A percentile compares a stretch with the other conserved stretches of the same genome.
Evolutionary conservation across 2,113 vertebrate genomes (phyloP).

Genomic region (Varanus komodoensis): DNA sequence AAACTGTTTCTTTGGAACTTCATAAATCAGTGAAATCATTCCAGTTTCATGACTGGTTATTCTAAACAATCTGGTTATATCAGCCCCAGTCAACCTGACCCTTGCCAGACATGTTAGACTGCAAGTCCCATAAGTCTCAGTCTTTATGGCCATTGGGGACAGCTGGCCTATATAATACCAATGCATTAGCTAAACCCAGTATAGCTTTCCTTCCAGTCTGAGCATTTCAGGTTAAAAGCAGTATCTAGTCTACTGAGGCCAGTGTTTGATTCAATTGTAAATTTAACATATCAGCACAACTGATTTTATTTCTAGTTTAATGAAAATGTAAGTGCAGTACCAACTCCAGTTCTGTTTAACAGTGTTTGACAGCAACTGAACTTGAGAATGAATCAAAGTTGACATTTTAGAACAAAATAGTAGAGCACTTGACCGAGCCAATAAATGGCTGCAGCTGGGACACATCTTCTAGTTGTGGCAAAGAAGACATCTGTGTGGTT

Average conservation of each 20-base stretch:
- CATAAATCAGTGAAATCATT: background rate
- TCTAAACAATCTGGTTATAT: background rate
- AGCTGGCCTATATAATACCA: background rate
- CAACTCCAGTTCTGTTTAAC: conserved; percentile 67
- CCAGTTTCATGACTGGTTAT: background rate
- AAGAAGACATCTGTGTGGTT: conserved; percentile 46
- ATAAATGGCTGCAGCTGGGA: conserved; percentile 73
- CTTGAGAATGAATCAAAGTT: conserved; percentile 65
- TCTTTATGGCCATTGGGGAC: too few relatives aligned
- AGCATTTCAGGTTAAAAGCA: conserved; percentile 14
- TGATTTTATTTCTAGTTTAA: conserved; percentile 62
- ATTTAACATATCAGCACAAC: conserved; percentile 49
- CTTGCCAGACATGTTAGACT: too few relatives aligned
- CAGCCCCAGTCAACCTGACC: too few relatives aligned
- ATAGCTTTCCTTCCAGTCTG: conserved; percentile 12
- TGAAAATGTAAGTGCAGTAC: conserved; percentile 57
- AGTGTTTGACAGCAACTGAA: conserved; percentile 69
- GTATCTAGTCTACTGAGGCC: conserved; percentile 15
- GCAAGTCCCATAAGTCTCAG: too few relatives aligned
- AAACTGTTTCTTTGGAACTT: background rate
- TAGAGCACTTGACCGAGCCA: conserved; percentile 69
- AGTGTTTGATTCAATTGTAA: conserved; percentile 19
- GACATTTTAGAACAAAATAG: conserved; percentile 73
- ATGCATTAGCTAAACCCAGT: background rate
- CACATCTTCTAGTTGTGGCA: conserved; percentile 51